Conservation (phyloP, 1,140 invertebrate species). For the Agrilus planipennis region DNA sequence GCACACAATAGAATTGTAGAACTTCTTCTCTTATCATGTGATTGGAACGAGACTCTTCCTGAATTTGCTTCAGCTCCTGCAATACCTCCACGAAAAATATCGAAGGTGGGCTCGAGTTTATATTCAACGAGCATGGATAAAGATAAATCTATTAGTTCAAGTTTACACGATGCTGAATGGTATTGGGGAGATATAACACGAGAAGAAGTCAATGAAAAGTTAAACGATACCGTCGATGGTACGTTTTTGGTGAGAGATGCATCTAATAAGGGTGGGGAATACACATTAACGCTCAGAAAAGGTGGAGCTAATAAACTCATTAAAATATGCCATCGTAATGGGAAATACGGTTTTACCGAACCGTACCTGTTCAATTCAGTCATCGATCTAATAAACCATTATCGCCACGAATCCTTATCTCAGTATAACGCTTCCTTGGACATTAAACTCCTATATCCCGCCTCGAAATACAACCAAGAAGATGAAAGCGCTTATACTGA, state of each 20-base stretch:
- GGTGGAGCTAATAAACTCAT: slow-evolving; percentile 93
- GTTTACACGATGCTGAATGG: slow-evolving; percentile 71
- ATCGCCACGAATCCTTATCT: slow-evolving; percentile 69
- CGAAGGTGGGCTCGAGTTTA: slow-evolving; percentile 21
- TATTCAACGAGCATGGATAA: slow-evolving; percentile 17
- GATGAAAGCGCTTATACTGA: slow-evolving; percentile 48
- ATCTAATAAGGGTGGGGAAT: slow-evolving; percentile 75
- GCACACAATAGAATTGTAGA: slow-evolving; percentile 63
- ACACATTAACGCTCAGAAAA: slow-evolving; percentile 87
- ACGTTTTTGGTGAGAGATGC: slow-evolving; percentile 94
- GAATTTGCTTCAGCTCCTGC: slow-evolving; percentile 48
- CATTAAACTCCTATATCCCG: slow-evolving; percentile 79
- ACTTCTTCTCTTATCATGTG: slow-evolving; percentile 51
- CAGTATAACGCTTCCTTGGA: slow-evolving; percentile 90
- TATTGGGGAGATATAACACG: slow-evolving; percentile 84
- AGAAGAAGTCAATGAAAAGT: slow-evolving; percentile 86
- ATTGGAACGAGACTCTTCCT: slow-evolving; percentile 55
- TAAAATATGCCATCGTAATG: slow-evolving; percentile 84
- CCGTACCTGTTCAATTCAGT: slow-evolving; percentile 86
- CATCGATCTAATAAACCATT: slow-evolving; percentile 84
- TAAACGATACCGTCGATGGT: slow-evolving; percentile 83
- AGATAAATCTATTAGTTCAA: slow-evolving; percentile 18
- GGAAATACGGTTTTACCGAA: slow-evolving; percentile 85
- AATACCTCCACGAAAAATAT: slow-evolving; percentile 48
- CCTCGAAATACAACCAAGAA: slow-evolving; percentile 47